A percentile compares a stretch with the other conserved stretches of the same genome.
phyloP scores from a whole-genome alignment of 2,797 vertebrate species.

The Alfaro cultratus region DNA sequence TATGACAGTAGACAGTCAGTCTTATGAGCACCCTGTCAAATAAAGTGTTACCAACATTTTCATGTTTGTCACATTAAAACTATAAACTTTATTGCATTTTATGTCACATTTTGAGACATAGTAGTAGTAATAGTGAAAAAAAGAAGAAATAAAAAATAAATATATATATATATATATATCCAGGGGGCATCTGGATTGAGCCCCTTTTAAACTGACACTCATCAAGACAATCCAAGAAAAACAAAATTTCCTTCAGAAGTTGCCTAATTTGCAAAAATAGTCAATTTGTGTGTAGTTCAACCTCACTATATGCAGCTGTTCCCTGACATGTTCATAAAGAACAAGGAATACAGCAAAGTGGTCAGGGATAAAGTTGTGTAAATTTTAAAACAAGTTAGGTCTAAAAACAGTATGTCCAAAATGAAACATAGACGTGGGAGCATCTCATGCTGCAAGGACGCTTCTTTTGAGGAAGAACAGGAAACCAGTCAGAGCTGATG shows the following conservation, averaged over 20 bases:
- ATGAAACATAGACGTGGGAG: background rate
- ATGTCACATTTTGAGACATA: background rate
- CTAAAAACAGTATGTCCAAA: background rate
- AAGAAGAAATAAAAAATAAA: background rate
- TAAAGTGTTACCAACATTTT: background rate
- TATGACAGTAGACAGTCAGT: too few species aligned
- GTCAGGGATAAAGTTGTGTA: background rate
- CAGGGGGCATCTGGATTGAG: background rate
- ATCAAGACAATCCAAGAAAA: background rate
- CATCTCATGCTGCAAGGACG: background rate
- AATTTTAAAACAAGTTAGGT: background rate
- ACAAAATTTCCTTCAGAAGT: background rate
- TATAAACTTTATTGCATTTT: background rate
- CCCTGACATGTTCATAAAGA: background rate
- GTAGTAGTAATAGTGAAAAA: background rate
- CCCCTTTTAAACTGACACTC: background rate
- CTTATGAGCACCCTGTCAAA: too few species aligned
- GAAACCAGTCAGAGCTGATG: background rate
- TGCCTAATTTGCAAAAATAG: background rate
- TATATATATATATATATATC: too few species aligned
- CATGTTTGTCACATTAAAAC: background rate
- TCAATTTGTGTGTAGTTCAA: background rate
- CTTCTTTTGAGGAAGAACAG: background rate
- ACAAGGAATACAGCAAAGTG: background rate
- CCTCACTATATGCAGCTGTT: background rate